phyloP scores from a whole-genome alignment of 2,888 invertebrate species.

The Drosophila suboccidentalis region DNA sequence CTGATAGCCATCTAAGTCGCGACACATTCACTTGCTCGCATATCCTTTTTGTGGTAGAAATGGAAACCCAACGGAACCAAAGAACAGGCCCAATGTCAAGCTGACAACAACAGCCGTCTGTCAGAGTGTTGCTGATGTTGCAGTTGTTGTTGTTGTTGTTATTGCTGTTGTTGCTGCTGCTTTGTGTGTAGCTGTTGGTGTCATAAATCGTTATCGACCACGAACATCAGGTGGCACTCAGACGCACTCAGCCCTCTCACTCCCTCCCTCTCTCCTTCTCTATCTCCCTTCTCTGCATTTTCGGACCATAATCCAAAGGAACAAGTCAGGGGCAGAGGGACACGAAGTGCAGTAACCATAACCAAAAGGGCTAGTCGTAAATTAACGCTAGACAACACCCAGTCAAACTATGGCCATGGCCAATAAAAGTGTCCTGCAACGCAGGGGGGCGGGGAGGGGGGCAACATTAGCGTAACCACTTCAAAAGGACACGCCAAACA shows the following conservation, averaged over 20 bases:
- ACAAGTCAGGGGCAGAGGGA: background rate
- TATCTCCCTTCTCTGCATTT: constrained; percentile 48
- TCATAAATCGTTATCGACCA: constrained; percentile 83
- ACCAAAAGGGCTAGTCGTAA: constrained; percentile 74
- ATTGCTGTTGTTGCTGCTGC: constrained; percentile 33
- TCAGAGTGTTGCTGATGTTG: constrained; percentile 43
- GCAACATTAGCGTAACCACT: constrained; percentile 58
- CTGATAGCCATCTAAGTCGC: constrained; percentile 75
- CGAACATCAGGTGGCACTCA: constrained; percentile 83
- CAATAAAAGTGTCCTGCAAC: constrained; percentile 41
- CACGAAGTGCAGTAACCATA: constrained; percentile 34
- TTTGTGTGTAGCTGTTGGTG: constrained; percentile 58
- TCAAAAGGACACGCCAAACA: constrained; percentile 59
- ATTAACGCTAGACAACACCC: constrained; percentile 64
- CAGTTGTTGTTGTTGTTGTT: constrained; percentile 22
- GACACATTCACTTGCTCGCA: constrained; percentile 39
- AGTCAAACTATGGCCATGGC: constrained; percentile 37
- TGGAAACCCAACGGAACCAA: constrained; percentile 38
- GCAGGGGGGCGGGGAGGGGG: background rate
- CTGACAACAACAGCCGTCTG: constrained; percentile 59
- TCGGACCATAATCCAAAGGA: constrained; percentile 57
- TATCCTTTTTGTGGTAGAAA: constrained; percentile 54
- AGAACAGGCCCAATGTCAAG: constrained; percentile 62
- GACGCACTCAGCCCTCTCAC: constrained; percentile 54
- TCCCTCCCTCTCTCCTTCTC: background rate